These are phyloP conservation scores for Acanthurus lineatus DNA, from an alignment of 2,797 vertebrate genomes.

Conservation along the genomic window DNA sequence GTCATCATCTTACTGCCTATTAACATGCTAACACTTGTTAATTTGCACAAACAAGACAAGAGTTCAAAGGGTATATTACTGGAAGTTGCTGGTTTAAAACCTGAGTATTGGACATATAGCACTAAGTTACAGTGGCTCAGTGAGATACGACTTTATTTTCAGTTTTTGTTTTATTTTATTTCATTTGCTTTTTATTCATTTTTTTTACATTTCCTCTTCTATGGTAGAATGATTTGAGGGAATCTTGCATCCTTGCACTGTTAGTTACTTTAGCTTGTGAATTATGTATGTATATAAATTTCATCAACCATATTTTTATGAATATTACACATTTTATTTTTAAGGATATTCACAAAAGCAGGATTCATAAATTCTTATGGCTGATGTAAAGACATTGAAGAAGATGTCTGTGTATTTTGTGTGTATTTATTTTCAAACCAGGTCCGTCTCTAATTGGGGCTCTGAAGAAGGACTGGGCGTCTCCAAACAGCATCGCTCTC, in stretches of 20 bases:
- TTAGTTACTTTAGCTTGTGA: slow-evolving; percentile 3
- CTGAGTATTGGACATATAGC: background rate
- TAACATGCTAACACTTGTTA: slow-evolving; percentile 1
- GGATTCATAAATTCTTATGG: background rate
- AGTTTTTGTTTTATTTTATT: too few species aligned
- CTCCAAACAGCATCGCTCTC: slow-evolving; percentile 95
- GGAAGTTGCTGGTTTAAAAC: too few species aligned
- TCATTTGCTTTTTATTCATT: too few species aligned
- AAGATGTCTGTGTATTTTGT: slow-evolving; percentile 30
- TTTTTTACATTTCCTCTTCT: too few species aligned
- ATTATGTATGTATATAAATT: slow-evolving; percentile 14
- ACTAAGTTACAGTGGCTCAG: background rate
- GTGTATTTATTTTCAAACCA: slow-evolving; percentile 74
- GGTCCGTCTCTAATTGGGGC: slow-evolving; percentile 92
- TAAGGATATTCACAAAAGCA: background rate
- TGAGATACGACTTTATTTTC: background rate
- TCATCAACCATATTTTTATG: background rate
- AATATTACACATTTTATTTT: background rate
- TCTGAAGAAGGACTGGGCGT: slow-evolving; percentile 97
- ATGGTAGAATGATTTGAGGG: slow-evolving; percentile 1
- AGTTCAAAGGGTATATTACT: too few species aligned
- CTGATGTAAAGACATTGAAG: background rate
- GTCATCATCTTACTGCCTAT: background rate
- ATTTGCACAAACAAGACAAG: background rate
- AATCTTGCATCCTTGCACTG: slow-evolving; percentile 6